Percentiles rank a stretch among this genome's conserved stretches.
These are phyloP conservation scores for Scomber scombrus DNA, from an alignment of 2,113 vertebrate species.

Conservation along the genomic window DNA sequence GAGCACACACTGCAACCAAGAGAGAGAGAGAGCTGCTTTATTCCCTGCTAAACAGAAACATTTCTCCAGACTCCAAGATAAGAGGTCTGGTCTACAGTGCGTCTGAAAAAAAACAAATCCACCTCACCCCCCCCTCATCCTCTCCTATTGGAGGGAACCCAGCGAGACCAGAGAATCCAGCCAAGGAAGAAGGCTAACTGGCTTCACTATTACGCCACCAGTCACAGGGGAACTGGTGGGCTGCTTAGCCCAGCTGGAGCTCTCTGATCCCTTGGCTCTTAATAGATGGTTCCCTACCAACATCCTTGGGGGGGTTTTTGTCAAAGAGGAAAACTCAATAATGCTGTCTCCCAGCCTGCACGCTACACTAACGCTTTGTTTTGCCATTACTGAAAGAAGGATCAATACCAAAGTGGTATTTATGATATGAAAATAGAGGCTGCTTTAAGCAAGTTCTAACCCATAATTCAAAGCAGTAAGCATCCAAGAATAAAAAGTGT, in stretches of 20 bases:
- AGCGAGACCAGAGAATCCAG: slow-evolving; percentile 43
- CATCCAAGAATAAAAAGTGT: no score
- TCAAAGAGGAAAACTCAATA: slow-evolving; percentile 44
- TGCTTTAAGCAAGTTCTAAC: not conserved
- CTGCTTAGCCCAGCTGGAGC: slow-evolving; percentile 62
- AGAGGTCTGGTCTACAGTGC: slow-evolving; percentile 50
- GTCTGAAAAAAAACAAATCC: no score
- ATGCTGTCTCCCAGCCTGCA: not conserved
- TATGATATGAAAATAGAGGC: not conserved
- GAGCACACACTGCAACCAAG: slow-evolving; percentile 33
- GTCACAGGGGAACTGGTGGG: slow-evolving; percentile 57
- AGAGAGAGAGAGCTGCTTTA: slow-evolving; percentile 12
- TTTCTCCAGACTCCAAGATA: slow-evolving; percentile 43
- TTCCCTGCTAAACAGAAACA: slow-evolving; percentile 46
- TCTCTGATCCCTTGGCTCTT: slow-evolving; percentile 52
- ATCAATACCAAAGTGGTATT: not conserved
- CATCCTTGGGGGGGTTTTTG: slow-evolving; percentile 27
- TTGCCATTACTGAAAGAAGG: not conserved
- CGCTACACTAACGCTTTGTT: not conserved
- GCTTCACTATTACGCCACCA: slow-evolving; percentile 46
- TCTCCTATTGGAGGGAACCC: slow-evolving; percentile 45
- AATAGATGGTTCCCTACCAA: slow-evolving; percentile 23
- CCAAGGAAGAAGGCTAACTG: slow-evolving; percentile 55
- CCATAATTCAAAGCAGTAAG: no score
- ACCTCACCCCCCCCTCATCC: not conserved